Evolutionary conservation across 2,888 invertebrate species (phyloP).

Genomic region (Drosophila flavopinicola): DNA sequence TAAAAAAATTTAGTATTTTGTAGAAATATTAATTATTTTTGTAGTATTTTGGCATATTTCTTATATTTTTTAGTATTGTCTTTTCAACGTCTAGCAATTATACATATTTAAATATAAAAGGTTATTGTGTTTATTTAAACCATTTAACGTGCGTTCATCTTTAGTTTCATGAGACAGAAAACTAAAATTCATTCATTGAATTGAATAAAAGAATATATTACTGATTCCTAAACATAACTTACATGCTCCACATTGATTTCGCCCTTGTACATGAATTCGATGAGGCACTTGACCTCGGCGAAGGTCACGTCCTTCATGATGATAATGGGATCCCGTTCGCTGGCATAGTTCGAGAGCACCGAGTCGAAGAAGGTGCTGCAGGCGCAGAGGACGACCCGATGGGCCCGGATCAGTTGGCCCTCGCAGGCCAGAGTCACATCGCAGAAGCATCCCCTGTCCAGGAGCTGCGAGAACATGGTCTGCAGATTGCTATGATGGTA

Average conservation of each 20-base stretch:
- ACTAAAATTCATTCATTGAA: too few relatives aligned
- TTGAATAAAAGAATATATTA: too few relatives aligned
- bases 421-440: slow-evolving; percentile 95
- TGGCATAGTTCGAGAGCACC: slow-evolving; percentile 90
- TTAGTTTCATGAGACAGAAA: too few relatives aligned
- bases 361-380: slow-evolving; percentile 96
- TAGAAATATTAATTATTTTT: too few relatives aligned
- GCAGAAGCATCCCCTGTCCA: slow-evolving; percentile 95
- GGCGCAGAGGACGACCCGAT: slow-evolving; percentile 93
- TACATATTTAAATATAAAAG: too few relatives aligned
- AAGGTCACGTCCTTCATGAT: slow-evolving; percentile 96
- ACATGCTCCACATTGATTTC: slow-evolving; percentile 98
- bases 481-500: slow-evolving; percentile 96
- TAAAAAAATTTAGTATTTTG: too few relatives aligned
- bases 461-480: slow-evolving; percentile 93
- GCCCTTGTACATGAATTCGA: slow-evolving; percentile 98
- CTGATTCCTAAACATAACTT: too few relatives aligned
- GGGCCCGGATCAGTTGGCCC: slow-evolving; percentile 90
- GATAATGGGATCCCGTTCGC: slow-evolving; percentile 92
- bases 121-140: too few relatives aligned
- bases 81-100: too few relatives aligned
- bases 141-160: too few relatives aligned
- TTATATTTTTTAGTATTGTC: too few relatives aligned
- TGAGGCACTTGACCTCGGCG: slow-evolving; percentile 94
- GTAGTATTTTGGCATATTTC: too few relatives aligned